A percentile compares a stretch with the other conserved stretches of the same genome.
Conservation (phyloP, 2,888 invertebrate genomes). For the Epinotia bilunana region DNA sequence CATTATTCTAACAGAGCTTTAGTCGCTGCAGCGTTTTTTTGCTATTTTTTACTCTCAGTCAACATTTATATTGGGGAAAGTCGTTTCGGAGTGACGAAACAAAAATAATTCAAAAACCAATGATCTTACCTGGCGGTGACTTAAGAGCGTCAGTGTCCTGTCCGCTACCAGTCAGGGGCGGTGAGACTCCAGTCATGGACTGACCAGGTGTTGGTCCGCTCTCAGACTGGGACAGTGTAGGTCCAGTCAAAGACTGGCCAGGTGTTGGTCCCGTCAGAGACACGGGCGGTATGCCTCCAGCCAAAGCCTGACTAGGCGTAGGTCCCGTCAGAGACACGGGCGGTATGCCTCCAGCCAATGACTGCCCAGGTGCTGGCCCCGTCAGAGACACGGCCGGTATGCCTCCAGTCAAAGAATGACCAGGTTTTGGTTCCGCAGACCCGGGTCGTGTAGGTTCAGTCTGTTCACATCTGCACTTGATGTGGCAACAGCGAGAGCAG, state of each 20-base stretch:
- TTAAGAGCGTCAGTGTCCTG: neutral
- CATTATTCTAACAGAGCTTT: too few species aligned
- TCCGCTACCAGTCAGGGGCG: neutral
- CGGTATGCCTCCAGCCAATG: neutral
- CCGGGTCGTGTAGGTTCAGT: neutral
- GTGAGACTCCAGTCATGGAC: neutral
- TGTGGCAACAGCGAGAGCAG: constrained; percentile 13
- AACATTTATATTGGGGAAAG: too few species aligned
- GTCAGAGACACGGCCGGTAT: neutral
- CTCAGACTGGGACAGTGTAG: neutral
- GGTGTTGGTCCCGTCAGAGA: neutral
- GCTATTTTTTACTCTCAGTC: too few species aligned
- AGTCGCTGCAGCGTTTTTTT: too few species aligned
- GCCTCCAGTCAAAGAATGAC: neutral
- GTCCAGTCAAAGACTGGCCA: neutral
- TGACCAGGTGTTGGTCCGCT: neutral
- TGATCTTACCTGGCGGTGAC: neutral
- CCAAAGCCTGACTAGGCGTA: neutral
- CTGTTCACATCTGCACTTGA: constrained; percentile 22
- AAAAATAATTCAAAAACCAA: too few species aligned
- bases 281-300: neutral
- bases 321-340: neutral
- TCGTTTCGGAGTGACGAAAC: too few species aligned
- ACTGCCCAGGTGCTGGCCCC: neutral
- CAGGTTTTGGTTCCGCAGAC: neutral